Conservation (phyloP, 2,888 invertebrate genomes). For the Agrypnus murinus region DNA sequence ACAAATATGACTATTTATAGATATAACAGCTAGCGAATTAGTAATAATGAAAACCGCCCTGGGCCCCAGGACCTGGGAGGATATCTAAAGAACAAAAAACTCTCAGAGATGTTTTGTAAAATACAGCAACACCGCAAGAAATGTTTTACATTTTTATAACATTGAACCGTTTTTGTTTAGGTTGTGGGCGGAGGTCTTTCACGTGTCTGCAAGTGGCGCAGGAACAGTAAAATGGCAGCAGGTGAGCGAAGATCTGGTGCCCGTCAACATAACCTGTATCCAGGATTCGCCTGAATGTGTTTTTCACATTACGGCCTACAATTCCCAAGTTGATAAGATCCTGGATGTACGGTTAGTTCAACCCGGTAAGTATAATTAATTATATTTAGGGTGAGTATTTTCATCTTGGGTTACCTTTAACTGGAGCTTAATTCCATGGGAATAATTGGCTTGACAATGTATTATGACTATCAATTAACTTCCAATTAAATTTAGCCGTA, state of each 20-base stretch:
- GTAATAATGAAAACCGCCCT: too few species aligned
- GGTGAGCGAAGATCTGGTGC: slow-evolving; percentile 98
- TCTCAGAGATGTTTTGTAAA: neutral
- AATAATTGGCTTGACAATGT: too few species aligned
- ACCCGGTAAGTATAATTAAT: slow-evolving; percentile 81
- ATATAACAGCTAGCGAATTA: too few species aligned
- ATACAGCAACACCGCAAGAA: slow-evolving; percentile 6
- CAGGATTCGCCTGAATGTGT: slow-evolving; percentile 97
- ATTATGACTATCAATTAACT: too few species aligned
- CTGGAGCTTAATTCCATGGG: too few species aligned
- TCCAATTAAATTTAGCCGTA: too few species aligned
- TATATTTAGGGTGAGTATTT: too few species aligned
- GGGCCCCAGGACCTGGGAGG: too few species aligned
- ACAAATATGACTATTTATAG: too few species aligned
- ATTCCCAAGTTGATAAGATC: slow-evolving; percentile 98
- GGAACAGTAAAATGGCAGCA: slow-evolving; percentile 98
- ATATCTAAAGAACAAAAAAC: neutral
- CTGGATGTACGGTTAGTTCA: slow-evolving; percentile 97
- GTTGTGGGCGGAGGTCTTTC: slow-evolving; percentile 99
- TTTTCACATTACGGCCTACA: slow-evolving; percentile 99
- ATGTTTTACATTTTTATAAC: slow-evolving; percentile 30
- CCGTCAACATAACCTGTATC: slow-evolving; percentile 98
- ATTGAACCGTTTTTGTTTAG: slow-evolving; percentile 72
- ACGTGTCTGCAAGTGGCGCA: slow-evolving; percentile 94
- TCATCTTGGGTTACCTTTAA: too few species aligned